Evolutionary conservation across 2,113 vertebrate species (phyloP).

Genomic region (Paracanthobrama guichenoti): DNA sequence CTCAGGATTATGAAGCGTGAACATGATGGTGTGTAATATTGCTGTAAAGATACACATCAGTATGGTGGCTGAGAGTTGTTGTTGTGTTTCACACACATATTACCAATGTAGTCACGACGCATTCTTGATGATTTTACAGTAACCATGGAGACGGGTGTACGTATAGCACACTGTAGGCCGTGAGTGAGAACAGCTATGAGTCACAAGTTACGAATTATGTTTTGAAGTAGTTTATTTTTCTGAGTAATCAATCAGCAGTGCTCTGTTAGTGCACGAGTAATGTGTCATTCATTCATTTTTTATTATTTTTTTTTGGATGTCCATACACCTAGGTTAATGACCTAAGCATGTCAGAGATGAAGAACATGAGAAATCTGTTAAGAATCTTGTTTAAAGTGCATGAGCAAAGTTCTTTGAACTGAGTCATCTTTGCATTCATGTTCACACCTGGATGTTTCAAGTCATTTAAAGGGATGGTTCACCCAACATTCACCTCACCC

Average conservation of each 20-base stretch:
- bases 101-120: constrained; percentile 20
- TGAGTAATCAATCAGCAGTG: constrained; percentile 46
- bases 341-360: neutral
- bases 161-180: constrained; percentile 55
- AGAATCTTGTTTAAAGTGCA: neutral
- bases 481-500: too few species aligned
- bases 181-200: constrained; percentile 49
- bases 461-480: too few species aligned
- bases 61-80: neutral
- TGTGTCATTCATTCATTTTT: neutral
- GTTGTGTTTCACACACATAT: neutral
- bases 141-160: constrained; percentile 51
- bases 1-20: neutral
- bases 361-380: neutral
- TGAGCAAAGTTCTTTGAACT: neutral
- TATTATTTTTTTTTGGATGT: neutral
- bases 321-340: constrained; percentile 6
- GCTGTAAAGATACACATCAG: constrained; percentile 1
- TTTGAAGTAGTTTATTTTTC: constrained; percentile 48
- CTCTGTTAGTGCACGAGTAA: constrained; percentile 21
- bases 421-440: too few species aligned
- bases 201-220: constrained; percentile 50
- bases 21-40: neutral
- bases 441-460: neutral
- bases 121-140: constrained; percentile 42